Evolutionary conservation across 1,140 invertebrate genomes (phyloP).

Genomic region (Olivierus martensii): DNA sequence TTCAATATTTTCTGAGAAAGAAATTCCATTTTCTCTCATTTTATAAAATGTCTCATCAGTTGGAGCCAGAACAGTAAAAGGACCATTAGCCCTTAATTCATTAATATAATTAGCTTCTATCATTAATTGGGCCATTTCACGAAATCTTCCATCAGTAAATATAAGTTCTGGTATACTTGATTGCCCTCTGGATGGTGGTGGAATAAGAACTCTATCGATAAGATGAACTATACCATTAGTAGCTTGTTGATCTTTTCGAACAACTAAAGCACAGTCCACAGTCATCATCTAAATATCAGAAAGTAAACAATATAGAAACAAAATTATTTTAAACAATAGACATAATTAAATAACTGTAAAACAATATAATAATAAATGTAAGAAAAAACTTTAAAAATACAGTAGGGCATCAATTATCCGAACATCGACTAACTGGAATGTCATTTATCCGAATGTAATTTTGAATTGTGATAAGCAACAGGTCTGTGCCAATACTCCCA

Average conservation of each 20-base stretch:
- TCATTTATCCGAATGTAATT: background rate
- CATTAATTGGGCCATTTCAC: constrained; percentile 7
- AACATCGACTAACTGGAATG: too few species aligned
- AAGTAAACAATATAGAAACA: background rate
- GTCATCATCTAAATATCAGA: constrained; percentile 24
- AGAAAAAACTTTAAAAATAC: too few species aligned
- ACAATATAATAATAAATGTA: background rate
- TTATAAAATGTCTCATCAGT: constrained; percentile 35
- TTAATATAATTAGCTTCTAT: constrained; percentile 9
- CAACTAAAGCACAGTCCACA: constrained; percentile 31
- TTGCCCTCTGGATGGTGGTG: constrained; percentile 22
- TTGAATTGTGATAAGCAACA: too few species aligned
- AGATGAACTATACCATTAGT: constrained; percentile 41
- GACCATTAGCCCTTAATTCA: constrained; percentile 25
- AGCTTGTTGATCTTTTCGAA: constrained; percentile 32
- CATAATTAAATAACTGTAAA: background rate
- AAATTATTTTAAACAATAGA: background rate
- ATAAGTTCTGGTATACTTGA: constrained; percentile 7
- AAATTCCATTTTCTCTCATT: constrained; percentile 17
- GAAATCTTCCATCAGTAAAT: constrained; percentile 11
- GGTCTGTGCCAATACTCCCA: too few species aligned
- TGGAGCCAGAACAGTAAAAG: constrained; percentile 40
- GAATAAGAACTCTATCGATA: constrained; percentile 34
- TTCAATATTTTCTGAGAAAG: too few species aligned
- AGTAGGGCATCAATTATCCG: too few species aligned